Base-by-base conservation (phyloP, 2,888 invertebrate genomes). In the Harmothoe impar region DNA sequence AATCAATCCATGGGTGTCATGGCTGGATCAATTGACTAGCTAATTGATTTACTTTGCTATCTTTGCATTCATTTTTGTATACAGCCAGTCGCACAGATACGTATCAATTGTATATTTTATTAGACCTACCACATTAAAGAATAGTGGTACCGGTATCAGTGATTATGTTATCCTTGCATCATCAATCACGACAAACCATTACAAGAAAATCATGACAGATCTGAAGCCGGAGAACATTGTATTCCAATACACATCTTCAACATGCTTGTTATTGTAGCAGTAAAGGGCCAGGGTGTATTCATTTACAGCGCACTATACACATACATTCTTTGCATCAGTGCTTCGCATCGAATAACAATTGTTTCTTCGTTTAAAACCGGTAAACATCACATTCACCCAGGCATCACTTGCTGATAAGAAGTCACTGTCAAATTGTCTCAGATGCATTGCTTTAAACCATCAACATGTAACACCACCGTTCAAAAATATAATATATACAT, bases 131-230 rank as follows among this genome's bases (percentile, higher is more conserved):
- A 43, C 5, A 3, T 43, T 43, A 43, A 43, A 43, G 5, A 43
- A 43, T 7, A 43, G n/a, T n/a, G n/a, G n/a, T n/a, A n/a, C n/a
- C n/a, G n/a, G n/a, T 43, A 10, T 43, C 15, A 62, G 62, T 62
- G 62, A 5, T 62, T 62, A 12, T n/a, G 43, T 43, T 43, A 43
- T 10, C 54, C 52, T 77, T 77, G 77, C 77, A 25, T 77, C 77
- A 77, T 77, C 77, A 77, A 77, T 77, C 77, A 77, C 77, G 77
- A 77, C 77, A 77, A 77, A 20, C 77, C 77, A 77, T 25, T n/a
- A 62, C 3, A 62, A 20, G n/a, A 20, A 62, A 12, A 1, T 3
- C 3, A 62, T 15, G 0, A 1, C 1, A n/a, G 12, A 7, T n/a
- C 20, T 62, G 12, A 62, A 62, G 62, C 3, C 20, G 43, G 5